phyloP scores from a whole-genome alignment of 2,888 invertebrate species.

The Parascotia fuliginaria region DNA sequence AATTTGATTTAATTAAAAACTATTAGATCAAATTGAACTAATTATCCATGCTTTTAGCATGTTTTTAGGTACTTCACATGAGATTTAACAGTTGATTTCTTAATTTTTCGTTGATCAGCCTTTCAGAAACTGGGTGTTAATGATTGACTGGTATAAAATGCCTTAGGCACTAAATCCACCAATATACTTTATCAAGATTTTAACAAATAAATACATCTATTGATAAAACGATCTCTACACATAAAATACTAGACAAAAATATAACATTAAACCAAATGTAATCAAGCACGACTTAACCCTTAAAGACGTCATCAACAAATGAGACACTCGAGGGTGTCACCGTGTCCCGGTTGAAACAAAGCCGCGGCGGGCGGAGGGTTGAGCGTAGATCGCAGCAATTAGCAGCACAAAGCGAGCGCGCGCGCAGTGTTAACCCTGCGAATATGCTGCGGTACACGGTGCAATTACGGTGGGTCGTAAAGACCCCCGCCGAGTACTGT shows the following conservation, averaged over 20 bases:
- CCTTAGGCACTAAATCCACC: no score
- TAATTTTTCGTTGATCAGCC: no score
- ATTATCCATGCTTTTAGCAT: no score
- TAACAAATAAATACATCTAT: no score
- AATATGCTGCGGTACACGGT: constrained; percentile 54
- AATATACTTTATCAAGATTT: no score
- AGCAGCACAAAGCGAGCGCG: constrained; percentile 43
- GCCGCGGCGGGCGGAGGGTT: constrained; percentile 33
- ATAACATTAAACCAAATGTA: neutral
- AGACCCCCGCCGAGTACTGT: constrained; percentile 21
- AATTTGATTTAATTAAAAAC: no score
- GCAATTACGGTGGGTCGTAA: constrained; percentile 35
- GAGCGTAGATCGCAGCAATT: constrained; percentile 46
- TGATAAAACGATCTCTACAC: neutral
- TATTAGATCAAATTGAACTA: no score
- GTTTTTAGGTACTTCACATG: no score
- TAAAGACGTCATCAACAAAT: constrained; percentile 29
- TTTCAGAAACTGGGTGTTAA: no score
- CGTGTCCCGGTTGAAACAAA: constrained; percentile 17
- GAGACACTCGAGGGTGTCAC: constrained; percentile 13
- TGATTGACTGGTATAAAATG: no score
- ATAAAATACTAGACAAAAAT: neutral
- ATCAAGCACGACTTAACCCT: constrained; percentile 6
- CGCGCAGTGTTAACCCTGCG: constrained; percentile 50
- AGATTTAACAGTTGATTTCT: no score